Evolutionary conservation across 2,888 invertebrate species (phyloP), one percentile per base, ranked within the genome.

Genomic region (Trissolcus japonicus): DNA sequence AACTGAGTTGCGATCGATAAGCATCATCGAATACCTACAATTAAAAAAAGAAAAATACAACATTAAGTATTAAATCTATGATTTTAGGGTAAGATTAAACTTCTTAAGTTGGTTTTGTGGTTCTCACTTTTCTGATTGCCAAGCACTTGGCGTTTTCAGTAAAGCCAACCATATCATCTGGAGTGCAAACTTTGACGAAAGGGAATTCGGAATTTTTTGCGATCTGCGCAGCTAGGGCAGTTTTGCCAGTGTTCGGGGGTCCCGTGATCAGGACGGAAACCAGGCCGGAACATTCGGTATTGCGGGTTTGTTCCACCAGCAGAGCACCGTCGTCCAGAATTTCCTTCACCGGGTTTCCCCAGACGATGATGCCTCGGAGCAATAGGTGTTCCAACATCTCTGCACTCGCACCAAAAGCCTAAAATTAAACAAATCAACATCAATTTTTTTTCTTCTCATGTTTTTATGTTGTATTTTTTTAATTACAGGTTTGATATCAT

Each of bases 171-270:
- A 98, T 98, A 86, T 98, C 98, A 85, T 97, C 97, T 0, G 98
- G 98, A 16, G 96, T 95, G 90, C 96, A 96, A 14, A 97, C 95
- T 91, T 99, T 99, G 78, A 99, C 94, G 90, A 99, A 99, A 13
- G 99, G 99, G 90, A 99, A 99, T 89, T 98, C 98, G 0, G 99
- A 98, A 88, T 95, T 93, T 89, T 97, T 96, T n/a, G 99, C 98
- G 80, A 99, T 92, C 86, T 97, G 94, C 1, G 98, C 98, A 7
- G 99, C 99, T 74, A 99, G 90, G 0, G 98, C 98, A 0, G 98
- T 98, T 91, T 99, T 99, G 55, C 99, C 99, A 69, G 97, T 93
- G 89, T 97, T 97, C 0, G 98, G 98, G 13, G 98, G 95, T 0
- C 98, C 99, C 90, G 98, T 97, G 75, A 99, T 90, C 7, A 99